phyloP scores from a whole-genome alignment of 37 sponge, comb jelly and placozoan species.

The Chondrosia reniformis region DNA sequence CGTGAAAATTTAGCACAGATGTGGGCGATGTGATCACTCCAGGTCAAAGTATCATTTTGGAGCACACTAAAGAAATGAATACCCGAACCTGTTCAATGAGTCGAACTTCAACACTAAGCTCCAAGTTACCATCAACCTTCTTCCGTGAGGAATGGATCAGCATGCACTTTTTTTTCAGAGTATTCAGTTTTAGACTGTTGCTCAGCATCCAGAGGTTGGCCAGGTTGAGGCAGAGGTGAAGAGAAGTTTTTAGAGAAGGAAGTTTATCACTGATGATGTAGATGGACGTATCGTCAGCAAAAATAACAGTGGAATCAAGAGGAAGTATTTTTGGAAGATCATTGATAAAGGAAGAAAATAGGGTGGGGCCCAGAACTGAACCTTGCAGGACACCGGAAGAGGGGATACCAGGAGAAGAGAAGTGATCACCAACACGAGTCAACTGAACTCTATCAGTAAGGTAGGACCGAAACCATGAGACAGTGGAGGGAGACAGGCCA shows the following conservation, averaged over 20 bases:
- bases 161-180: not conserved
- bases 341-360: conserved; percentile 6
- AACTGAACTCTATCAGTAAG: not conserved
- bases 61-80: too few relatives aligned
- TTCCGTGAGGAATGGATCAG: not conserved
- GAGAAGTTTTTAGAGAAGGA: not conserved
- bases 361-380: not conserved
- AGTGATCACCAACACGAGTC: not conserved
- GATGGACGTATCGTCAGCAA: conserved; percentile 12
- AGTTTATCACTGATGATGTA: not conserved
- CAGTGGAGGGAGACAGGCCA: conserved; percentile 6
- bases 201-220: not conserved
- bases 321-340: not conserved
- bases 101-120: too few relatives aligned
- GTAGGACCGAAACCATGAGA: conserved; percentile 4
- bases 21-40: too few relatives aligned
- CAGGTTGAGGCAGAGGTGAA: not conserved
- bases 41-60: too few relatives aligned
- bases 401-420: not conserved
- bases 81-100: not conserved
- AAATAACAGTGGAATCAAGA: not conserved
- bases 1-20: too few relatives aligned
- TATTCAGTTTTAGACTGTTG: not conserved
- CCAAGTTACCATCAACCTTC: not conserved
- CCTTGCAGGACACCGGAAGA: conserved; percentile 1